A percentile compares a stretch with the other conserved stretches of the same genome.
Evolutionary conservation across 92 coral and sea anemone genomes (phyloP).

Genomic region (Zoanthus sociatus): DNA sequence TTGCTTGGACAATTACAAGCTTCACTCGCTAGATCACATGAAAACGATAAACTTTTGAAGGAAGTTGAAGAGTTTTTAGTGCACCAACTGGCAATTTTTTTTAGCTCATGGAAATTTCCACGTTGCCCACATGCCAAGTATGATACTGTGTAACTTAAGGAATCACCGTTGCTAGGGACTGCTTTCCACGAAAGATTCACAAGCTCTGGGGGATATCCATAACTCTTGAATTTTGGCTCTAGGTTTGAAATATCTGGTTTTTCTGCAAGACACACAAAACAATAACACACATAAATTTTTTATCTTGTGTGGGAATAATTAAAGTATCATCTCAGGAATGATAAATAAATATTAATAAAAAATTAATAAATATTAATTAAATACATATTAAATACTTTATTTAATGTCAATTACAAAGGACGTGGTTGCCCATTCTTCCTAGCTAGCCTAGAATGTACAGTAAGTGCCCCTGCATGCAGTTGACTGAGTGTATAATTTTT

Average conservation of each 20-base stretch:
- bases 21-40: not conserved
- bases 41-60: not conserved
- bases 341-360: no score
- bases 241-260: not conserved
- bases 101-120: not conserved
- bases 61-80: not conserved
- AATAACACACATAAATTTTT: no score
- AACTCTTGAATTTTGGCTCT: not conserved
- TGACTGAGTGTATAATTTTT: no score
- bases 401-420: no score
- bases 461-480: no score
- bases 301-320: no score
- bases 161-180: not conserved
- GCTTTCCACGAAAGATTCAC: not conserved
- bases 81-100: not conserved
- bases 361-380: no score
- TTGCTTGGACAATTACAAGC: not conserved
- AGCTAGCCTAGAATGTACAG: no score
- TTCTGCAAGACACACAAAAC: not conserved
- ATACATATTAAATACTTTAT: no score
- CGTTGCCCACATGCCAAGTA: not conserved
- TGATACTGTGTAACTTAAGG: conserved; percentile 1
- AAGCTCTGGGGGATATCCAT: conserved; percentile 15
- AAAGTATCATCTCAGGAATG: no score
- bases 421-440: no score